Conservation (phyloP, 37 sponge, comb jelly and placozoan genomes). For the Halisarca cf. caerulea region DNA sequence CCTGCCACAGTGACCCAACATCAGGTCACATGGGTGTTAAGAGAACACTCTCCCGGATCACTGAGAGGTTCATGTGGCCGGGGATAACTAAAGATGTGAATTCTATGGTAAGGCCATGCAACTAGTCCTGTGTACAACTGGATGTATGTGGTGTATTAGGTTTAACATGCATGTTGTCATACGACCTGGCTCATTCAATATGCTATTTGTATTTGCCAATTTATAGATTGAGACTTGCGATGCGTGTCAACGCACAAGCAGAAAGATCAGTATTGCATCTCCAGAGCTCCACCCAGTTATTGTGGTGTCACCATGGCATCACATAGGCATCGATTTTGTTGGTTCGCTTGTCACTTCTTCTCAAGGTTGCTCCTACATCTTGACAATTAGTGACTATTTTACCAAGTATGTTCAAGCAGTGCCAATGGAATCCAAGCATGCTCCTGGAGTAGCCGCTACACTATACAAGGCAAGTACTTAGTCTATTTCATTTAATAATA, state of each 20-base stretch:
- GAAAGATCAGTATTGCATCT: conserved; percentile 45
- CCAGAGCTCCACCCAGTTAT: conserved; percentile 58
- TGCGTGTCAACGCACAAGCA: conserved; percentile 54
- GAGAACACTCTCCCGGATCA: no score
- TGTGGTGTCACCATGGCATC: conserved; percentile 59
- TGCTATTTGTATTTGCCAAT: not conserved
- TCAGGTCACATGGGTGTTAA: no score
- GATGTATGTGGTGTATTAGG: not conserved
- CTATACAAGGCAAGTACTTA: conserved; percentile 54
- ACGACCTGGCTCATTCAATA: not conserved
- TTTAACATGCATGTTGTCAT: not conserved
- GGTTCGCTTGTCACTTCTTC: conserved; percentile 42
- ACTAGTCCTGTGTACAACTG: not conserved
- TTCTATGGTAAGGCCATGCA: no score
- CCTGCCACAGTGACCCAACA: no score
- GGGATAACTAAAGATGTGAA: no score
- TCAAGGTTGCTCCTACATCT: conserved; percentile 46
- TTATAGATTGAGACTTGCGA: conserved; percentile 55
- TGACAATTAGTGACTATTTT: conserved; percentile 75
- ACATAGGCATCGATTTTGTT: conserved; percentile 74
- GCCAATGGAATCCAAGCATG: conserved; percentile 45
- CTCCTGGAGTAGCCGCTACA: conserved; percentile 36
- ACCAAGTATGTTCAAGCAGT: conserved; percentile 69
- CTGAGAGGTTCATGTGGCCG: no score
- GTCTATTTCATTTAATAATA: not conserved